Evolutionary conservation across 2,113 vertebrate species (phyloP), one percentile per base, ranked within the genome.

Genomic region (Pelecanus crispus): DNA sequence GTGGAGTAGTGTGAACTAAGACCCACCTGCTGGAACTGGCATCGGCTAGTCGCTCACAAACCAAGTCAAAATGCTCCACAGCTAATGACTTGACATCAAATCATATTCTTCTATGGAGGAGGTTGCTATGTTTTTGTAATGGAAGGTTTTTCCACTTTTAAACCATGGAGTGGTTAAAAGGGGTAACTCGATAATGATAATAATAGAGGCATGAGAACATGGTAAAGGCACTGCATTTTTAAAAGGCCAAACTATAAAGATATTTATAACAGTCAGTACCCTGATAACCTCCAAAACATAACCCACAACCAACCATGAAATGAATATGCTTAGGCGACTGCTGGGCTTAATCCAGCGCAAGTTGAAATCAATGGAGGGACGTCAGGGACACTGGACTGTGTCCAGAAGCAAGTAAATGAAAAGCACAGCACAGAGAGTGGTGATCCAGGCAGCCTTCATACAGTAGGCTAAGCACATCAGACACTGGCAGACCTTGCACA

Each of bases 321-420:
- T 86, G 10, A 92, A 96, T 96, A 96, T 17, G 31, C 79, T 94
- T 84, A 59, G 63, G 38, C 2, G 8, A 84, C 90, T 86, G 73
- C 86, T 96, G 70, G 71, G 71, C 55, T 94, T 84, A 93, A 94
- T 95, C 94, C 92, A 67, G 75, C 31, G 65, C 70, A 85, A 94
- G 19, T 0, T 86, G 20, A 81, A 96, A 90, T 96, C 94, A 96
- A 61, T 86, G 68, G 61, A 93, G 65, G 52, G 68, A 90, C 2
- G 3, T 92, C 55, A 88, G 86, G 63, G 80, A 78, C 36, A 17
- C 55, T 95, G 93, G 90, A 62, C 70, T 18, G 34, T 10, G 16
- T 63, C 91, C 95, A 93, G 56, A 59, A 74, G 52, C 26, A 24
- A 88, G 59, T 3, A 0, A 82, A 90, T 20, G 32, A 92, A 88